Conservation (phyloP, 2,113 vertebrate species). For the Petromus typicus region DNA sequence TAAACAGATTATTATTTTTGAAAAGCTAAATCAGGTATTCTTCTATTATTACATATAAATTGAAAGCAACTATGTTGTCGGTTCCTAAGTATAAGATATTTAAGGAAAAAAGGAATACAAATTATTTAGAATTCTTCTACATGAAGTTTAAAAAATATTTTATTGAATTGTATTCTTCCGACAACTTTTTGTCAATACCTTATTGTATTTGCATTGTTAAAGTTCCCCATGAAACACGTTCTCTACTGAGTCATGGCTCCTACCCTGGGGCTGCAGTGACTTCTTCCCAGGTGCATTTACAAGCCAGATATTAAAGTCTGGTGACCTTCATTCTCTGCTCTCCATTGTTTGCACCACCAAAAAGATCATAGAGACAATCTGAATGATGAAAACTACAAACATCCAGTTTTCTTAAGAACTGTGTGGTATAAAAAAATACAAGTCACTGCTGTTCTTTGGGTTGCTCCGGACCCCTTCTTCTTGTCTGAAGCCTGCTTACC, state of each 20-base stretch:
- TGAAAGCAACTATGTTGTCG: neutral
- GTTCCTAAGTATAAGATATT: neutral
- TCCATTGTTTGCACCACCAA: neutral
- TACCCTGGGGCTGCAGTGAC: neutral
- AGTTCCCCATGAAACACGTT: neutral
- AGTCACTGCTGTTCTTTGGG: neutral
- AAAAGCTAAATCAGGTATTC: neutral
- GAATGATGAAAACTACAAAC: neutral
- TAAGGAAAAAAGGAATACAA: neutral
- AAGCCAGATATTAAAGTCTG: neutral
- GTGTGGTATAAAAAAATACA: neutral
- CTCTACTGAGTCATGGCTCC: neutral
- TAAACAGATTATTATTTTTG: neutral
- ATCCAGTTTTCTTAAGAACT: neutral
- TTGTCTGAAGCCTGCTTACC: neutral
- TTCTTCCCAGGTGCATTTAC: neutral
- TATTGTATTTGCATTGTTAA: neutral
- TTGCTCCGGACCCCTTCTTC: neutral
- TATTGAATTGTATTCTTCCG: neutral
- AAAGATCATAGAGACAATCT: neutral
- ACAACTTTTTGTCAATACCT: neutral
- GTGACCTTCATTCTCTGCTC: neutral
- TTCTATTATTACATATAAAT: slow-evolving; percentile 20
- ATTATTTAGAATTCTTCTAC: slow-evolving; percentile 9
- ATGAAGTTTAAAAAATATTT: neutral